Conservation (phyloP, 2,113 vertebrate genomes). For the Chaetodon trifascialis region DNA sequence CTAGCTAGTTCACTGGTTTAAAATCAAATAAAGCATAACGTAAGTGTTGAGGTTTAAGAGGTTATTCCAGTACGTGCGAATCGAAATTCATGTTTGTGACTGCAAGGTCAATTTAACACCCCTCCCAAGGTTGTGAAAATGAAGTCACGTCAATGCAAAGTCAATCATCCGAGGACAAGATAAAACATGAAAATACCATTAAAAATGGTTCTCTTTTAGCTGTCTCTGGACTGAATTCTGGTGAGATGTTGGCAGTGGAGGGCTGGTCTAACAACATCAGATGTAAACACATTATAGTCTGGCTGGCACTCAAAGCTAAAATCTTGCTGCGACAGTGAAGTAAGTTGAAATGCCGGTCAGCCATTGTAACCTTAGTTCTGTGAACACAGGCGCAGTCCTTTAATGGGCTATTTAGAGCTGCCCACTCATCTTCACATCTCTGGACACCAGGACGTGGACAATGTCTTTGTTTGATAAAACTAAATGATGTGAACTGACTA, state of each 20-base stretch:
- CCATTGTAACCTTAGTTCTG: background rate
- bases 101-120: constrained; percentile 29
- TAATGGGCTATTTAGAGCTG: background rate
- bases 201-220: background rate
- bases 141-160: constrained; percentile 22
- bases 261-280: background rate
- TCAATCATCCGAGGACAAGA: constrained; percentile 24
- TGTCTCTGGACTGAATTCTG: background rate
- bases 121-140: constrained; percentile 34
- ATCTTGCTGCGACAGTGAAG: background rate
- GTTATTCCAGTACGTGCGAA: background rate
- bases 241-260: background rate
- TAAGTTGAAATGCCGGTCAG: constrained; percentile 10
- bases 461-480: background rate
- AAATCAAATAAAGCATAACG: background rate
- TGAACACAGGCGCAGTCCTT: background rate
- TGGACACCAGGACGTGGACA: background rate
- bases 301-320: constrained; percentile 7
- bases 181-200: constrained; percentile 33
- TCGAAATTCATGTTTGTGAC: constrained; percentile 21
- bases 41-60: background rate
- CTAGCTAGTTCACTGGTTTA: background rate
- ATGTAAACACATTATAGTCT: constrained; percentile 10
- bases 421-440: constrained; percentile 3
- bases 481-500: background rate